phyloP scores from a whole-genome alignment of 2,888 invertebrate species.

The Eucriotettix oculatus region DNA sequence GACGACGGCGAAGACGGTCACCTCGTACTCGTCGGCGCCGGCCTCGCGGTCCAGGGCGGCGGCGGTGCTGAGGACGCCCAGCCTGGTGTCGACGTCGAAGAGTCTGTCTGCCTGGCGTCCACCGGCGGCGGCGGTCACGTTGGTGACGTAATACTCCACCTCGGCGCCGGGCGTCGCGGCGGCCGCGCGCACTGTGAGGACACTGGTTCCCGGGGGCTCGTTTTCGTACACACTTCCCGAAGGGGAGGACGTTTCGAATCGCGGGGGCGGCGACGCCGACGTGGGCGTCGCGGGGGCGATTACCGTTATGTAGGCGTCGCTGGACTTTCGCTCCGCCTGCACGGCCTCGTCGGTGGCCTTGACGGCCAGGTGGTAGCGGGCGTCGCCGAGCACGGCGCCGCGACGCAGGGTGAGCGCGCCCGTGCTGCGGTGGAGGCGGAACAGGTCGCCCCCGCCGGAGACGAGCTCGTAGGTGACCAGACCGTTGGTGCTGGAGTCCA shows the following conservation, averaged over 20 bases:
- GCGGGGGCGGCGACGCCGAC: conserved; percentile 27
- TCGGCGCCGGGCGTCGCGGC: conserved; percentile 32
- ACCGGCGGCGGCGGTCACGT: conserved; percentile 34
- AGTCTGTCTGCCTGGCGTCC: conserved; percentile 69
- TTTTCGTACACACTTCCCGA: conserved; percentile 78
- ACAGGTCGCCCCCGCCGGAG: conserved; percentile 63
- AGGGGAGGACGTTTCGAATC: conserved; percentile 41
- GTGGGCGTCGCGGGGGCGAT: conserved; percentile 46
- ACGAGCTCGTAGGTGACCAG: conserved; percentile 79
- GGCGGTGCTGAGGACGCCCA: conserved; percentile 77
- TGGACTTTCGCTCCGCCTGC: conserved; percentile 69
- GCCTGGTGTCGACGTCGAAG: conserved; percentile 78
- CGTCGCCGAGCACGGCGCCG: conserved; percentile 27
- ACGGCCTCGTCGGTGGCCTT: conserved; percentile 87
- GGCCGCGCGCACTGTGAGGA: conserved; percentile 51
- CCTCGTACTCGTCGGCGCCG: conserved; percentile 64
- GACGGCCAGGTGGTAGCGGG: conserved; percentile 61
- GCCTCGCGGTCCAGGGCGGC: conserved; percentile 68
- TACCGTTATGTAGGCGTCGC: conserved; percentile 72
- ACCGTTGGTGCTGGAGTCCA: conserved; percentile 84
- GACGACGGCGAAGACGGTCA: conserved; percentile 72
- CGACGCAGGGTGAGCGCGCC: conserved; percentile 53
- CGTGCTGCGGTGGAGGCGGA: conserved; percentile 63
- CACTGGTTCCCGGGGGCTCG: conserved; percentile 70
- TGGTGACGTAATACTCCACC: conserved; percentile 79